These are phyloP conservation scores for Indicator indicator DNA, from an alignment of 2,113 vertebrate genomes.

Conservation along the genomic window DNA sequence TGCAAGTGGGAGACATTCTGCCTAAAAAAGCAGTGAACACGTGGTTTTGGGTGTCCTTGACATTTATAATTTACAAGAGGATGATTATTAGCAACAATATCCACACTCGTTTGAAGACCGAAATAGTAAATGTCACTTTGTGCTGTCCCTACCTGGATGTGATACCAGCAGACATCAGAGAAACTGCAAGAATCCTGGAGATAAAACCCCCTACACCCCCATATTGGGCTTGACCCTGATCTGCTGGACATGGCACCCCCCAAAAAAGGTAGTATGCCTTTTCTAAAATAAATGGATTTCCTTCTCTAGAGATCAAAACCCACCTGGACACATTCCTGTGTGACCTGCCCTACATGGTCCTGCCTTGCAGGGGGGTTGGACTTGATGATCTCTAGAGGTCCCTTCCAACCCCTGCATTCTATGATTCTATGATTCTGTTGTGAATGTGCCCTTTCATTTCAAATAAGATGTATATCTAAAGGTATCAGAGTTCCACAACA, in stretches of 20 bases:
- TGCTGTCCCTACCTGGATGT: constrained; percentile 8
- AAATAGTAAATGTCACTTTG: constrained; percentile 62
- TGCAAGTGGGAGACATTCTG: neutral
- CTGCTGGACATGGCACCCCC: constrained; percentile 1
- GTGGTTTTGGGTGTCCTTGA: constrained; percentile 50
- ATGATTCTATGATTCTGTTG: constrained; percentile 17
- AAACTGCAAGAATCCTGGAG: constrained; percentile 34
- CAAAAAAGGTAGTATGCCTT: neutral
- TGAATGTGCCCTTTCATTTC: constrained; percentile 68
- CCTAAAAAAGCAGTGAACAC: neutral
- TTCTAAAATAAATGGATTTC: constrained; percentile 57
- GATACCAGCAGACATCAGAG: constrained; percentile 40
- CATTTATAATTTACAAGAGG: constrained; percentile 71
- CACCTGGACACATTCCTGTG: too few relatives aligned
- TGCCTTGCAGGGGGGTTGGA: too few relatives aligned
- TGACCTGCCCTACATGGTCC: too few relatives aligned
- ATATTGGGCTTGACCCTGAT: neutral
- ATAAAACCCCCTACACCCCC: constrained; percentile 32
- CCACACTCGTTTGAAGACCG: constrained; percentile 20
- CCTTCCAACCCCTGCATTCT: too few relatives aligned
- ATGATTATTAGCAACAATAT: constrained; percentile 66
- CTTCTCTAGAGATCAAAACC: too few relatives aligned
- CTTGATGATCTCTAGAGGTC: too few relatives aligned
- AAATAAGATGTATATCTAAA: constrained; percentile 46
- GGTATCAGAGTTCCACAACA: constrained; percentile 41